phyloP scores from a whole-genome alignment of 2,888 invertebrate species.

The Cantharis flavilabris region DNA sequence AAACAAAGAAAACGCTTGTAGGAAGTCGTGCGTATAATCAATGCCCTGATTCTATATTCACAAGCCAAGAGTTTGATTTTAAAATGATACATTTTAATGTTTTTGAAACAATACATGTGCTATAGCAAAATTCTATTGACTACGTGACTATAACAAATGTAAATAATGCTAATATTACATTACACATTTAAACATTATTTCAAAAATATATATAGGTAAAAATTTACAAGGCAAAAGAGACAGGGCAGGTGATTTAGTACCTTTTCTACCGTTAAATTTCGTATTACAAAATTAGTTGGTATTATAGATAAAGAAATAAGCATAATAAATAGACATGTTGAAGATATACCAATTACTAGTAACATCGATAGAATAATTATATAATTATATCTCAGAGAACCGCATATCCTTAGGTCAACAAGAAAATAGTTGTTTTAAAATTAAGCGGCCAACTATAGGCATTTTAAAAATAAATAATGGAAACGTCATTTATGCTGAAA shows the following conservation, averaged over 20 bases:
- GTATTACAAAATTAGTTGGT: neutral
- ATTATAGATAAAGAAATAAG: neutral
- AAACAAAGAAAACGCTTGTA: constrained; percentile 37
- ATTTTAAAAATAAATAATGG: neutral
- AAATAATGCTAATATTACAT: constrained; percentile 6
- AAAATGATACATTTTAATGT: constrained; percentile 52
- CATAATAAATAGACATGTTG: neutral
- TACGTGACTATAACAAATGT: constrained; percentile 28
- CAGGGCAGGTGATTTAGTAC: neutral
- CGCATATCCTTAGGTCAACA: neutral
- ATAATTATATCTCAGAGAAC: neutral
- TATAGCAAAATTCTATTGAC: constrained; percentile 43
- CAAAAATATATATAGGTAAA: neutral
- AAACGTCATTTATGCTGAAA: neutral
- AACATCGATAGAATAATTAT: neutral
- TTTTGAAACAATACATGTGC: constrained; percentile 45
- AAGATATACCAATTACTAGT: neutral
- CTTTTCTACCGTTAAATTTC: neutral
- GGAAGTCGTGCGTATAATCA: constrained; percentile 52
- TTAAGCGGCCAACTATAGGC: neutral
- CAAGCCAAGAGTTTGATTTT: constrained; percentile 47
- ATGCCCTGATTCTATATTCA: constrained; percentile 49
- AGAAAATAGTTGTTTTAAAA: neutral
- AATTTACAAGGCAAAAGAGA: neutral
- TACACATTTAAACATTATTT: constrained; percentile 1